These are phyloP conservation scores for Betta splendens DNA, from an alignment of 2,797 vertebrate species.

Conservation along the genomic window DNA sequence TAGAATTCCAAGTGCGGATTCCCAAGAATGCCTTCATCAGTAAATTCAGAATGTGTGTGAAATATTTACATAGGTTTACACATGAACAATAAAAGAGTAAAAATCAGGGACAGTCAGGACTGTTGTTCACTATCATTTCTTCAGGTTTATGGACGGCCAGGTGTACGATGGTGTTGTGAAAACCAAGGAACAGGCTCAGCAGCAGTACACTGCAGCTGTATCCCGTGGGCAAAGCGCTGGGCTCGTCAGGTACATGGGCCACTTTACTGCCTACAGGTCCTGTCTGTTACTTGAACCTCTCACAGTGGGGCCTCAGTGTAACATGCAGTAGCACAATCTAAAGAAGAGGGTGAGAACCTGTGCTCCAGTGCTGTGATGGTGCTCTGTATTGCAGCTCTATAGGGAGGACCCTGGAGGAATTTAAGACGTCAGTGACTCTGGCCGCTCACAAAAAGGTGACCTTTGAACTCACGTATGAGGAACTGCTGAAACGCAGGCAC, in stretches of 20 bases:
- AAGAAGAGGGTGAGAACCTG: too few species aligned
- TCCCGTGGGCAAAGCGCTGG: slow-evolving; percentile 85
- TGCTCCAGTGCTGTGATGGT: too few species aligned
- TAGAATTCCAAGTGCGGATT: too few species aligned
- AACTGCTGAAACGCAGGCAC: slow-evolving; percentile 85
- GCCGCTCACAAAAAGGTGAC: slow-evolving; percentile 82
- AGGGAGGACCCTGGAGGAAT: slow-evolving; percentile 84
- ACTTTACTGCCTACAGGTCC: neutral
- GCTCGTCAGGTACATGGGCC: slow-evolving; percentile 85
- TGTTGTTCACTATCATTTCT: neutral
- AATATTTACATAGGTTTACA: too few species aligned
- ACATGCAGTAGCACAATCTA: too few species aligned
- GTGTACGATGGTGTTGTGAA: slow-evolving; percentile 87
- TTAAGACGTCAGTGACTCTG: slow-evolving; percentile 87
- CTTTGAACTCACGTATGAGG: slow-evolving; percentile 88
- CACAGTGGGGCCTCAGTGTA: neutral
- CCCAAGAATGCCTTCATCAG: too few species aligned
- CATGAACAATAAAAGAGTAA: too few species aligned
- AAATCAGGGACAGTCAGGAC: too few species aligned
- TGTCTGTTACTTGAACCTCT: neutral
- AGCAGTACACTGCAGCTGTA: slow-evolving; percentile 81
- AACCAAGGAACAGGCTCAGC: slow-evolving; percentile 82
- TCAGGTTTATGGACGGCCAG: slow-evolving; percentile 85
- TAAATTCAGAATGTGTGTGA: slow-evolving; percentile 88
- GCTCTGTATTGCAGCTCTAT: slow-evolving; percentile 78